Percentiles rank a stretch among this genome's conserved stretches.
These are phyloP conservation scores for Apantesis nais DNA, from an alignment of 2,888 invertebrate species.

Conservation along the genomic window DNA sequence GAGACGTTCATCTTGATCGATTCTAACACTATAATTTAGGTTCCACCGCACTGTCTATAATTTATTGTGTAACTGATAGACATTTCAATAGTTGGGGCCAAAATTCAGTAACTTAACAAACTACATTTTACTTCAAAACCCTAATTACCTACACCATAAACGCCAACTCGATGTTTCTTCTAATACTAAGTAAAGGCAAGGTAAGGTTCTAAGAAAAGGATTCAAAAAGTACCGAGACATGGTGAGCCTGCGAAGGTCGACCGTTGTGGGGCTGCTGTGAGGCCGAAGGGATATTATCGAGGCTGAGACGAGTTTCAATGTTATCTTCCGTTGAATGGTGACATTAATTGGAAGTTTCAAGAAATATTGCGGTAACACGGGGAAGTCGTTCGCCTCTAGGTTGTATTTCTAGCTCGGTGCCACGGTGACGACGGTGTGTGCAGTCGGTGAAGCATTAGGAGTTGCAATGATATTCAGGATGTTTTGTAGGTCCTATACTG, in stretches of 20 bases:
- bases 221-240: conserved; percentile 83
- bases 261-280: conserved; percentile 79
- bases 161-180: conserved; percentile 63
- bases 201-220: conserved; percentile 83
- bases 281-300: conserved; percentile 75
- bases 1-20: conserved; percentile 24
- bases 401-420: conserved; percentile 67
- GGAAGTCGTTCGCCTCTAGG: conserved; percentile 66
- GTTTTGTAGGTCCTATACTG: conserved; percentile 65
- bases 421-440: conserved; percentile 75
- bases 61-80: conserved; percentile 25
- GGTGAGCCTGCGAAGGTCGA: conserved; percentile 78
- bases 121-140: conserved; percentile 52
- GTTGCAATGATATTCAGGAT: conserved; percentile 67
- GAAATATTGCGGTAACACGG: conserved; percentile 69
- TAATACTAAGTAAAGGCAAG: conserved; percentile 70
- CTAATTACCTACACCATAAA: conserved; percentile 57
- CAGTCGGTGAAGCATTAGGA: conserved; percentile 74
- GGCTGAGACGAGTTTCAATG: conserved; percentile 67
- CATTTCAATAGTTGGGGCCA: conserved; percentile 24
- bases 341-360: conserved; percentile 71
- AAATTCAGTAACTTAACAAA: conserved; percentile 29
- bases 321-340: conserved; percentile 74
- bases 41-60: conserved; percentile 30
- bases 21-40: conserved; percentile 21